Conservation (phyloP, 2,113 vertebrate genomes). For the Periophthalmodon schlosseri region DNA sequence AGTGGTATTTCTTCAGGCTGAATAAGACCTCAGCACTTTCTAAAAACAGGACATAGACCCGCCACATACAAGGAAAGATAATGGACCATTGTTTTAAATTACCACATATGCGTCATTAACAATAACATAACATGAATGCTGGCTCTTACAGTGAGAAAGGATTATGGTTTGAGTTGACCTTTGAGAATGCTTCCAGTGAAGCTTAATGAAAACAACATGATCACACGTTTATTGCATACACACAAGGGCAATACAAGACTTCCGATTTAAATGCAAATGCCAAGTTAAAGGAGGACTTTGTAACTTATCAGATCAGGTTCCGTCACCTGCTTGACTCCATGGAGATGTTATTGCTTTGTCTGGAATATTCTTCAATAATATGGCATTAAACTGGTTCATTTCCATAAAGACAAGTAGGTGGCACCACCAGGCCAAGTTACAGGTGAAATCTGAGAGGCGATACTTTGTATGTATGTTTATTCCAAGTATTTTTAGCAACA, state of each 20-base stretch:
- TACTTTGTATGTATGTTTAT: not conserved
- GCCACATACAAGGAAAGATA: not conserved
- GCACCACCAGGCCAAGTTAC: not conserved
- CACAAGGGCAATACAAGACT: not conserved
- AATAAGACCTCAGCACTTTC: conserved; percentile 16
- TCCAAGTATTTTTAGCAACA: not conserved
- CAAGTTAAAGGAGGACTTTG: not conserved
- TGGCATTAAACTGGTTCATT: not conserved
- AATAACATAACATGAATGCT: conserved; percentile 3
- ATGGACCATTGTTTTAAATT: not conserved
- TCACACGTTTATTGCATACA: not conserved
- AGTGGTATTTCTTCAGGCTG: conserved; percentile 32
- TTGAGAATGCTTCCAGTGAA: conserved; percentile 9
- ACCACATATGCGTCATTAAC: not conserved
- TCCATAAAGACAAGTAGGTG: not conserved
- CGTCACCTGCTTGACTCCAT: not conserved
- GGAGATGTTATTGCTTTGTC: not conserved
- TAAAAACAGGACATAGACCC: not conserved
- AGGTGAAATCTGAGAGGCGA: not conserved
- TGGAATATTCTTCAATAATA: not conserved
- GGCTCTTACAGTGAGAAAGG: not conserved
- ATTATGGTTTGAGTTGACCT: not conserved
- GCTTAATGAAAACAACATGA: not conserved
- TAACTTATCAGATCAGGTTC: no score
- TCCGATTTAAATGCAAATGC: not conserved